Percentiles rank a stretch among this genome's conserved stretches.
These are phyloP conservation scores for Callospermophilus lateralis DNA, from an alignment of 2,113 vertebrate species.

Conservation along the genomic window DNA sequence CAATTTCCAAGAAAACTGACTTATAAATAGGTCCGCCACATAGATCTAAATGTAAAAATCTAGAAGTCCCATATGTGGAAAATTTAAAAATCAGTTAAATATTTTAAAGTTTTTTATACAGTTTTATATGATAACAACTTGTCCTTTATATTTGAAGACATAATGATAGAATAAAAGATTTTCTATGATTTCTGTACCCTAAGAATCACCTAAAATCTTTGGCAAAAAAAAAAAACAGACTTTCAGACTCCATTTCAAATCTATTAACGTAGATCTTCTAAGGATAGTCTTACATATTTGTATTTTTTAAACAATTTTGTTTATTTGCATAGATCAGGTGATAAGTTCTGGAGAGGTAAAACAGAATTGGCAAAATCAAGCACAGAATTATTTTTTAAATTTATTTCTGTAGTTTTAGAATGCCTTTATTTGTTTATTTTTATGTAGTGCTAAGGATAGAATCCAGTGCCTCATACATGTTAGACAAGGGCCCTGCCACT, in stretches of 20 bases:
- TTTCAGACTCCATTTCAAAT: background rate
- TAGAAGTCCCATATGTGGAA: background rate
- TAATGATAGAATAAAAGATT: background rate
- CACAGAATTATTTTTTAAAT: background rate
- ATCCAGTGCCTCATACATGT: too few species aligned
- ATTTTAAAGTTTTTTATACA: background rate
- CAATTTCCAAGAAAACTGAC: conserved; percentile 40
- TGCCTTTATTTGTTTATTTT: too few species aligned
- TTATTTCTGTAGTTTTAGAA: too few species aligned
- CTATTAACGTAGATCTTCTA: background rate
- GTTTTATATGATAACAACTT: background rate
- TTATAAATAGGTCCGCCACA: background rate
- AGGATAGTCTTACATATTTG: background rate
- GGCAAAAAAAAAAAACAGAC: background rate
- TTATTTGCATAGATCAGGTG: background rate
- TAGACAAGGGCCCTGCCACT: too few species aligned
- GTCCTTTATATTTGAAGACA: background rate
- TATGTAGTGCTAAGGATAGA: too few species aligned
- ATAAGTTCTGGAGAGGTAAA: background rate
- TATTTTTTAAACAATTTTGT: background rate
- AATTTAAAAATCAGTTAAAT: background rate
- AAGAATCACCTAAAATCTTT: background rate
- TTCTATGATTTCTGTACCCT: background rate
- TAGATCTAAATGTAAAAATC: background rate
- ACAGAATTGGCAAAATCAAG: background rate